These are phyloP conservation scores for Coelopa frigida DNA, from an alignment of 1,140 invertebrate genomes.

Conservation along the genomic window DNA sequence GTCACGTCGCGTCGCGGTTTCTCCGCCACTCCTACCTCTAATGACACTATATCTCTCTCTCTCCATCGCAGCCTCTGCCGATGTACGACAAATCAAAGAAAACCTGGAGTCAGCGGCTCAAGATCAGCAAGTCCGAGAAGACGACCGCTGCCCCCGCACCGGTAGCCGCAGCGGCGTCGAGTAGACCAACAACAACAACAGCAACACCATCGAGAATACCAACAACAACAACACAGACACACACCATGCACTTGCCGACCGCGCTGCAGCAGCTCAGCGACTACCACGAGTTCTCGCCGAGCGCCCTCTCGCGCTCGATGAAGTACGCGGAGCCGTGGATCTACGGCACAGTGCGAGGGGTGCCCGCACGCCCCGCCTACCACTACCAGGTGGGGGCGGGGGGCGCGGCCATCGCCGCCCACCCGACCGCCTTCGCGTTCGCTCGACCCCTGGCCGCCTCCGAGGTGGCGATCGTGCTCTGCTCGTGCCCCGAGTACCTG, in stretches of 20 bases:
- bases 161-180: conserved; percentile 5
- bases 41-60: too few relatives aligned
- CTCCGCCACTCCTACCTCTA: too few relatives aligned
- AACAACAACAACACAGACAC: conserved; percentile 26
- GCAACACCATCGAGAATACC: conserved; percentile 9
- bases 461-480: conserved; percentile 61
- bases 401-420: conserved; percentile 49
- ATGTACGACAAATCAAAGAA: conserved; percentile 48
- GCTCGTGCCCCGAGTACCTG: conserved; percentile 67
- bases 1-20: too few relatives aligned
- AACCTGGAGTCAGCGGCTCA: conserved; percentile 47
- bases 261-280: neutral
- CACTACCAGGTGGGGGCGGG: conserved; percentile 12
- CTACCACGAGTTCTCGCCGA: conserved; percentile 42
- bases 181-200: conserved; percentile 1
- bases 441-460: conserved; percentile 30
- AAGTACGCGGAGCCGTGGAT: conserved; percentile 76
- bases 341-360: conserved; percentile 61
- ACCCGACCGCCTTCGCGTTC: conserved; percentile 18
- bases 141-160: conserved; percentile 17
- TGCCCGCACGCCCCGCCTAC: conserved; percentile 48
- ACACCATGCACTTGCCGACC: conserved; percentile 10
- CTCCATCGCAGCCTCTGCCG: conserved; percentile 24
- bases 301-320: conserved; percentile 67
- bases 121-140: conserved; percentile 43